phyloP scores from a whole-genome alignment of 1,140 invertebrate species.

The Zaprionus gabonicus region DNA sequence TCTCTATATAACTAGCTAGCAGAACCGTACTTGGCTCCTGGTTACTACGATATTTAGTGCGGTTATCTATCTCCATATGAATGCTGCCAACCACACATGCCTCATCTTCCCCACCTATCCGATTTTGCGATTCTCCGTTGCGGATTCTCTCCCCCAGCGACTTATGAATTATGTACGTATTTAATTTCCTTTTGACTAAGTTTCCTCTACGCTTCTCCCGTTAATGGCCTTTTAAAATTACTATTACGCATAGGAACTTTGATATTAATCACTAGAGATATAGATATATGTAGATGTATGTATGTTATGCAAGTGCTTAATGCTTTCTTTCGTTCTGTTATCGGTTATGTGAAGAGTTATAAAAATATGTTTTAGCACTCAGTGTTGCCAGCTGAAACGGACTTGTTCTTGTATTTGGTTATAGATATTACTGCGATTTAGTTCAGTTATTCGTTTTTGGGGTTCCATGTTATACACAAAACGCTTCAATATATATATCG shows the following conservation, averaged over 20 bases:
- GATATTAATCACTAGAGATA: conserved; percentile 83
- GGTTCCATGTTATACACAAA: conserved; percentile 73
- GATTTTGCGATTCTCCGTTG: neutral
- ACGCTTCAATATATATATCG: conserved; percentile 21
- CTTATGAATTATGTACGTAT: conserved; percentile 77
- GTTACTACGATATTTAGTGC: conserved; percentile 39
- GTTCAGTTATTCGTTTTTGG: conserved; percentile 18
- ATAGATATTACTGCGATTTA: conserved; percentile 40
- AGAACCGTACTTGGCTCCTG: conserved; percentile 14
- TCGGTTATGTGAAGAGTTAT: conserved; percentile 53
- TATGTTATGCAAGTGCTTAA: conserved; percentile 42
- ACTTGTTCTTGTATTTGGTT: conserved; percentile 67
- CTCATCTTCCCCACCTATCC: conserved; percentile 2
- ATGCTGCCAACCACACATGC: conserved; percentile 18
- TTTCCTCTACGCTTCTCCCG: conserved; percentile 30
- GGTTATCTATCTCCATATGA: conserved; percentile 37
- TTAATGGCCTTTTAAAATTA: conserved; percentile 65
- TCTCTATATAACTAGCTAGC: conserved; percentile 43
- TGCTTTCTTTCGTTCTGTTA: conserved; percentile 47
- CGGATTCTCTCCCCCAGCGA: conserved; percentile 15
- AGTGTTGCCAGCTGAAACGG: conserved; percentile 81
- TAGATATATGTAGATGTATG: conserved; percentile 62
- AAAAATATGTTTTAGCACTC: conserved; percentile 59
- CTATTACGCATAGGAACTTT: conserved; percentile 83
- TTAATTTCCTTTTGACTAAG: conserved; percentile 62